Percentiles rank a stretch among this genome's conserved stretches.
Evolutionary conservation across 2,797 vertebrate species (phyloP).

Genomic region (Nasua narica): DNA sequence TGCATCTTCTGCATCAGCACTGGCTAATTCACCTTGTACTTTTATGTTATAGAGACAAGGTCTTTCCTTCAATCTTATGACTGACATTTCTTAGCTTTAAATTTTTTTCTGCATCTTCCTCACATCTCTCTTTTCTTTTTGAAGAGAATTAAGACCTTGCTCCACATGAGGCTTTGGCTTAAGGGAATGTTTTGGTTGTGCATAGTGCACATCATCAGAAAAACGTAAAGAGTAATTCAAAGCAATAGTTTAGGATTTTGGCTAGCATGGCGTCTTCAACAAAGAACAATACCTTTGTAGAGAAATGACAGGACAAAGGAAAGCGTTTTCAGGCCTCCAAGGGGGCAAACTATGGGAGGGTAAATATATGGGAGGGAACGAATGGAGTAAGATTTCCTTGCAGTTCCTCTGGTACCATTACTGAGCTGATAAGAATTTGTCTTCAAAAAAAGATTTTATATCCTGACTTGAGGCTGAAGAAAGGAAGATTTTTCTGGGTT

Average conservation of each 20-base stretch:
- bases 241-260: background rate
- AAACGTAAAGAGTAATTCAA: background rate
- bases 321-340: too few species aligned
- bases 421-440: background rate
- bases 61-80: background rate
- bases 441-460: background rate
- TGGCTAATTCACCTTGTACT: background rate
- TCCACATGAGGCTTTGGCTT: background rate
- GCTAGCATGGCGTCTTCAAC: background rate
- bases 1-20: background rate
- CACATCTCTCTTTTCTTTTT: background rate
- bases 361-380: background rate
- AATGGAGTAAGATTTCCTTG: background rate
- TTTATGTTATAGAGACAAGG: background rate
- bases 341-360: background rate
- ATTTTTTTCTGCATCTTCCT: background rate
- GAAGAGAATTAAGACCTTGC: background rate
- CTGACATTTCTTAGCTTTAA: background rate
- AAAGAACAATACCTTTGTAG: background rate
- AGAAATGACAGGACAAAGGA: background rate
- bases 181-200: background rate
- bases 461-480: background rate
- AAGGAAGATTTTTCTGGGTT: background rate
- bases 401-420: background rate
- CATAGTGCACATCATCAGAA: background rate